These are phyloP conservation scores for Mechanitis mazaeus DNA, from an alignment of 2,888 invertebrate genomes.

Conservation along the genomic window DNA sequence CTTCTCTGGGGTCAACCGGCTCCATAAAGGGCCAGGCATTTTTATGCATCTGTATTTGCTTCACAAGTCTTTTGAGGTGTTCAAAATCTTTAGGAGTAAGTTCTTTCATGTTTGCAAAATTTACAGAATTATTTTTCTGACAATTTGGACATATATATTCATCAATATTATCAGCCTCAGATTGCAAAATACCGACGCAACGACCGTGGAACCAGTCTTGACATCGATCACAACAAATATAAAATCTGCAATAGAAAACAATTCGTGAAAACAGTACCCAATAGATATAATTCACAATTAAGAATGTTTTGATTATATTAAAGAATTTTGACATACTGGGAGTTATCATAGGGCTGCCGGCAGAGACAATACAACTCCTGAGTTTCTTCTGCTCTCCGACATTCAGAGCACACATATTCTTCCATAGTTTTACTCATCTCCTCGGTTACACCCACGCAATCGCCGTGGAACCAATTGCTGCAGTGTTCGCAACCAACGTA, in stretches of 20 bases:
- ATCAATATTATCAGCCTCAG: conserved; percentile 95
- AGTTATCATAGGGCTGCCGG: conserved; percentile 96
- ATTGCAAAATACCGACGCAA: conserved; percentile 96
- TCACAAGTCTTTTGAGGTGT: conserved; percentile 88
- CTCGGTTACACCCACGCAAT: conserved; percentile 95
- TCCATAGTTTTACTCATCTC: conserved; percentile 92
- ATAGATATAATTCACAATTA: not conserved
- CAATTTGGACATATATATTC: conserved; percentile 98
- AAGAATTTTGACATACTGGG: conserved; percentile 82
- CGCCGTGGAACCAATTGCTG: conserved; percentile 99
- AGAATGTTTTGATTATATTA: conserved; percentile 2
- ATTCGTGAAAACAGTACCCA: not conserved
- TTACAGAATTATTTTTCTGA: conserved; percentile 91
- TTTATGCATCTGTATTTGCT: conserved; percentile 94
- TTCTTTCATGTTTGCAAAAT: conserved; percentile 93
- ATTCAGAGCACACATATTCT: conserved; percentile 92
- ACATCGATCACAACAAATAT: conserved; percentile 98
- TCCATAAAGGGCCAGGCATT: conserved; percentile 99
- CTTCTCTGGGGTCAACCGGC: conserved; percentile 96
- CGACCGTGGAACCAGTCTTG: conserved; percentile 99
- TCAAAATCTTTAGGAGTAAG: conserved; percentile 87
- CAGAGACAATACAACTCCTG: conserved; percentile 97
- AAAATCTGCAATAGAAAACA: conserved; percentile 82
- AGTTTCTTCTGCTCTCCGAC: conserved; percentile 89
- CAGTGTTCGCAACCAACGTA: conserved; percentile 98